Conservation (phyloP, 2,888 invertebrate genomes). For the Sclerodermus sp. region DNA sequence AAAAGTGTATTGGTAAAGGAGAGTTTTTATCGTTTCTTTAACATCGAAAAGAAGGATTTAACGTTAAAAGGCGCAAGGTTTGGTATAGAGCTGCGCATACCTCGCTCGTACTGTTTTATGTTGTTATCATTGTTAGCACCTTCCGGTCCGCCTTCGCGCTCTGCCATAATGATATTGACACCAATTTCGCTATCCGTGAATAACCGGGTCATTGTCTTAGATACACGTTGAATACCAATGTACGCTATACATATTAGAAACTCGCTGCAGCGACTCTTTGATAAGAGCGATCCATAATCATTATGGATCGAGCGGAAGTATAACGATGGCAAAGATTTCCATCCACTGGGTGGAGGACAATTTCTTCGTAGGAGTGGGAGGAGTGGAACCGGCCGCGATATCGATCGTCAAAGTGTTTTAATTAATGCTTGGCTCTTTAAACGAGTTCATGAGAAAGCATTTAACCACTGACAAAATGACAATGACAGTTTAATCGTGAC, state of each 20-base stretch:
- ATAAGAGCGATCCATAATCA: slow-evolving; percentile 7
- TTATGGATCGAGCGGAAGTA: neutral
- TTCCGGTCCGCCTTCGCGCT: slow-evolving; percentile 10
- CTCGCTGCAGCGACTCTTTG: neutral
- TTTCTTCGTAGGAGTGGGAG: too few relatives aligned
- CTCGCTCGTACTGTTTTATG: too few relatives aligned
- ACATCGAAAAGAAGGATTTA: too few relatives aligned
- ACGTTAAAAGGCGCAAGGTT: too few relatives aligned
- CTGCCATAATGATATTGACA: slow-evolving; percentile 24
- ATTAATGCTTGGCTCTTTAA: too few relatives aligned
- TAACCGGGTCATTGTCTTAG: slow-evolving; percentile 38
- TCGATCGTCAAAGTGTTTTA: too few relatives aligned
- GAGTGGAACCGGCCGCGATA: too few relatives aligned
- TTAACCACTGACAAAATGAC: neutral
- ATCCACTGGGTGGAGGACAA: slow-evolving; percentile 3
- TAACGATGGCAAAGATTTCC: slow-evolving; percentile 17
- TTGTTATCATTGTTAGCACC: neutral
- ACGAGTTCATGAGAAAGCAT: too few relatives aligned
- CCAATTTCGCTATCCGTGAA: slow-evolving; percentile 23
- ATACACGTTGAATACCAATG: slow-evolving; percentile 26
- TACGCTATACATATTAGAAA: slow-evolving; percentile 1
- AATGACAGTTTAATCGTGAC: neutral
- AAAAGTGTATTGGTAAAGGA: too few relatives aligned
- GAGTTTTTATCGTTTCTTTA: too few relatives aligned
- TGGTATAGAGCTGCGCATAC: too few relatives aligned